Percentiles rank a stretch among this genome's conserved stretches.
Evolutionary conservation across 2,888 invertebrate genomes (phyloP).

Genomic region (Orchesellides sinensis): DNA sequence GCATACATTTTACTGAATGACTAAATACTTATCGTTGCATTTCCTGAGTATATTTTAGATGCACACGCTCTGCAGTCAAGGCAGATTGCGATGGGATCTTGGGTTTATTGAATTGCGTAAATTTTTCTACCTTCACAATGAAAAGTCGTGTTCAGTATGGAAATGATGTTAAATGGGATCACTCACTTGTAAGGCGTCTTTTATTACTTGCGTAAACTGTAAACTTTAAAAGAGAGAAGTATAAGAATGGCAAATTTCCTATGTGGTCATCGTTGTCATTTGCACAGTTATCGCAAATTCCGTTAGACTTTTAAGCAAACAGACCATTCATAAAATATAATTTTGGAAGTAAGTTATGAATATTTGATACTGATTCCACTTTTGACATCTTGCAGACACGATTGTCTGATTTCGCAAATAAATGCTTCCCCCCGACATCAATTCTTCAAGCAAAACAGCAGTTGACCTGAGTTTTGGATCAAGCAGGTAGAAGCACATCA

Average conservation of each 20-base stretch:
- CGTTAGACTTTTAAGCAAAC: background rate
- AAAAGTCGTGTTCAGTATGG: background rate
- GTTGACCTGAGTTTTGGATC: slow-evolving; percentile 59
- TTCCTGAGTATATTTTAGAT: slow-evolving; percentile 62
- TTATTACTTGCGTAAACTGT: background rate
- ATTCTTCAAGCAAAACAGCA: slow-evolving; percentile 58
- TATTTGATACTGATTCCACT: slow-evolving; percentile 59
- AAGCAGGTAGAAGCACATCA: slow-evolving; percentile 61
- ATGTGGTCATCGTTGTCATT: slow-evolving; percentile 18
- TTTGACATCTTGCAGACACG: slow-evolving; percentile 75
- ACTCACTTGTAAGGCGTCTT: background rate
- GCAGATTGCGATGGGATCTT: slow-evolving; percentile 60
- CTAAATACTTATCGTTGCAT: slow-evolving; percentile 53
- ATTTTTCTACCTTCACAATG: background rate
- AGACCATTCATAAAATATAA: slow-evolving; percentile 9
- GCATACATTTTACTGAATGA: slow-evolving; percentile 42
- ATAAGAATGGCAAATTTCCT: background rate
- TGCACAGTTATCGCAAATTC: background rate
- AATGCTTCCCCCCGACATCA: slow-evolving; percentile 64
- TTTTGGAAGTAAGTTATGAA: slow-evolving; percentile 15
- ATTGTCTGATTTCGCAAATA: slow-evolving; percentile 74
- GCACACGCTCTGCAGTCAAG: slow-evolving; percentile 58
- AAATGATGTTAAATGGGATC: slow-evolving; percentile 9
- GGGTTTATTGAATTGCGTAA: slow-evolving; percentile 25
- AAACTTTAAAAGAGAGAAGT: background rate